These are phyloP conservation scores for Drosophila suboccidentalis DNA, from an alignment of 2,888 invertebrate species.

Conservation along the genomic window DNA sequence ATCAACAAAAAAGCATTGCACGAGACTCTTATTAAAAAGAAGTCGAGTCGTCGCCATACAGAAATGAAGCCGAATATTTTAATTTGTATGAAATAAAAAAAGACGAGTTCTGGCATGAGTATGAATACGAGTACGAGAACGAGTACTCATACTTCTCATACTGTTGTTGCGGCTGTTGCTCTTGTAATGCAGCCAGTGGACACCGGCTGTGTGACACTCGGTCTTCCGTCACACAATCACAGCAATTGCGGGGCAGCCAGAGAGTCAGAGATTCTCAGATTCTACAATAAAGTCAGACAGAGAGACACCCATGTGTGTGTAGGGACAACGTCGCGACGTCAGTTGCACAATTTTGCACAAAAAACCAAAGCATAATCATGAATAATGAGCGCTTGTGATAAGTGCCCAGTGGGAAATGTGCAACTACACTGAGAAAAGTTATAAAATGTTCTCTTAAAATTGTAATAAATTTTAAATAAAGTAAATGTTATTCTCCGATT, in stretches of 20 bases:
- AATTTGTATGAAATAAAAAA: conserved; percentile 36
- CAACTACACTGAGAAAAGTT: conserved; percentile 29
- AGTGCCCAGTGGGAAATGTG: conserved; percentile 73
- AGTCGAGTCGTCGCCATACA: conserved; percentile 29
- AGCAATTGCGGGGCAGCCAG: conserved; percentile 56
- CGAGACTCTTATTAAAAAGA: conserved; percentile 74
- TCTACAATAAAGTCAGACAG: conserved; percentile 18
- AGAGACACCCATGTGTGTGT: conserved; percentile 39
- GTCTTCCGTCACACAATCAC: conserved; percentile 49
- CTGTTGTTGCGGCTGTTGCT: conserved; percentile 11
- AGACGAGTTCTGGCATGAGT: conserved; percentile 13
- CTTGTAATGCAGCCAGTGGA: conserved; percentile 51
- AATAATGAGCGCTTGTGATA: conserved; percentile 83
- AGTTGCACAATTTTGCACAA: conserved; percentile 84
- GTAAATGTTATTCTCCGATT: not conserved
- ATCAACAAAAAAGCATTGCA: conserved; percentile 58
- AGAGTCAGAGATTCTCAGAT: conserved; percentile 13
- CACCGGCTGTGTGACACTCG: conserved; percentile 50
- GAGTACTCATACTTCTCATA: conserved; percentile 15
- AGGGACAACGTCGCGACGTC: conserved; percentile 52
- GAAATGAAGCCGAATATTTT: conserved; percentile 57
- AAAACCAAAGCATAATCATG: conserved; percentile 83
- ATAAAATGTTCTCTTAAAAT: not conserved
- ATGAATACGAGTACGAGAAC: conserved; percentile 24
- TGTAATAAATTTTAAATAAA: not conserved